Base-by-base conservation (phyloP, 2,797 vertebrate species). In the Enteromius argenteus region DNA sequence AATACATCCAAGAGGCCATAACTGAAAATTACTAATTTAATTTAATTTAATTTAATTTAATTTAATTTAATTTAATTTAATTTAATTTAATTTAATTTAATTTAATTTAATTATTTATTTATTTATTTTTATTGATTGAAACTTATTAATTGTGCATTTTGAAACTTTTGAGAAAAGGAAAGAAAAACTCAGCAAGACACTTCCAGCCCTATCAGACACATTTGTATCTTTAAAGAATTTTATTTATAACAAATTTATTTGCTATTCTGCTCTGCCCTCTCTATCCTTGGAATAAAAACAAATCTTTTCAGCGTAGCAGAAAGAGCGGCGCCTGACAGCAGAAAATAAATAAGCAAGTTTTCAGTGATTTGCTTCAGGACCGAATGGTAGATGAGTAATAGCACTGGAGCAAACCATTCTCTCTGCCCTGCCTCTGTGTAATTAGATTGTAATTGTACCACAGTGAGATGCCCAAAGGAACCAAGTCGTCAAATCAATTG, bases 401-500 rank as follows among this genome's bases (percentile, higher is more conserved):
- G 17, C 81, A 19, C 60, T 60, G 27, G 23, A 37, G 81, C 13
- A 17, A 30, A 17, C 64, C 58, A 30, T 58, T 71, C 32, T 15
- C 71, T 64, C 35, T 66, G 23, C 60, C 72, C 35, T 56, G 60
- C 49, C 46, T 68, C 81, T 67, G 32, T 67, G 72, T 76, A 83
- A 75, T 75, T 68, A 83, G 58, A 75, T 56, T 68, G 72, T 68
- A 67, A 76, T 76, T 83, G 81, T 67, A 56, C 19, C 72, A 76
- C 72, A 67, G 62, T 21, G 53, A 69, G 77, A 79, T 21, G 53
- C 67, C 71, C 53, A 84, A 83, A 82, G 83, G 83, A 71, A 60
- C 68, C 30, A 64, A 62, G 58, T 62, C n/a, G 7, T 51, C 68
- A 51, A 62, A 46, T 51, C 68, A 73, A 73, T 51, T 35, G 83